phyloP scores from a whole-genome alignment of 2,888 invertebrate genomes.

The Diarsia brunnea region DNA sequence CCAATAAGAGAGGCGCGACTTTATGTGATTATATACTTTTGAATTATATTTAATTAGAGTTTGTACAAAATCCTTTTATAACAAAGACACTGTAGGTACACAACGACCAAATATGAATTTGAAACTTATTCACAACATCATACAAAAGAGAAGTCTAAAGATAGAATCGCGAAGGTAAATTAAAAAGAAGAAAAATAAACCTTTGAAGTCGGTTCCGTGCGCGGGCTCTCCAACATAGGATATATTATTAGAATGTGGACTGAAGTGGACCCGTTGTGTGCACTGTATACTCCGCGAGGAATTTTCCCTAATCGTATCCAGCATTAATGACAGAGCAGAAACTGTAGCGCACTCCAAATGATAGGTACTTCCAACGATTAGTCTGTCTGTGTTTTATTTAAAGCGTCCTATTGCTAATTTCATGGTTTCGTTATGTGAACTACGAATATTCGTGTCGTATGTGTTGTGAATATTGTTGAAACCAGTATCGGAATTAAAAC shows the following conservation, averaged over 20 bases:
- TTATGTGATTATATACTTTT: too few relatives aligned
- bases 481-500: neutral
- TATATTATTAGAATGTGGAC: constrained; percentile 24
- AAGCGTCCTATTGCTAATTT: neutral
- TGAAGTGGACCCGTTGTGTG: neutral
- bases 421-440: neutral
- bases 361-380: neutral
- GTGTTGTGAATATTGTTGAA: neutral
- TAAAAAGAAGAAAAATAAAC: constrained; percentile 16
- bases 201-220: constrained; percentile 8
- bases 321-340: constrained; percentile 51
- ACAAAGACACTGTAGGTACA: neutral
- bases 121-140: neutral
- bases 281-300: constrained; percentile 4
- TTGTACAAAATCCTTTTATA: too few relatives aligned
- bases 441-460: neutral
- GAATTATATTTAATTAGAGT: too few relatives aligned
- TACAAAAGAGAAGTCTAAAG: constrained; percentile 1
- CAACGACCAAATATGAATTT: neutral
- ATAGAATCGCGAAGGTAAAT: constrained; percentile 3
- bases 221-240: neutral
- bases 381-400: neutral
- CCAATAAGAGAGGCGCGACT: too few relatives aligned
- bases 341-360: neutral
- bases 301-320: constrained; percentile 35